Conservation (phyloP, 2,113 vertebrate species). For the Neogobius melanostomus region DNA sequence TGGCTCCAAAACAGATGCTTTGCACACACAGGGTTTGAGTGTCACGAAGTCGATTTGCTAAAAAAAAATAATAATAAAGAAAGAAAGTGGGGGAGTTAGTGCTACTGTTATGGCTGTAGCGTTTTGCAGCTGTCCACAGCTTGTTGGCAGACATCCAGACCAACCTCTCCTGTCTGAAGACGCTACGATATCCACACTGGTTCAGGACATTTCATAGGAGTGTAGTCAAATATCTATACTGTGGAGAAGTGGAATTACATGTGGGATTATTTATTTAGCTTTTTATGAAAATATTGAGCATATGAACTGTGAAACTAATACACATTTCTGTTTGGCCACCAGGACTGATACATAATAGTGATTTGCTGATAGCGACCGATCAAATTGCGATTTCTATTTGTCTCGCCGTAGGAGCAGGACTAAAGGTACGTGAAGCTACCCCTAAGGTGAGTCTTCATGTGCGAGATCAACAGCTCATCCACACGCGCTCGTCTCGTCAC, state of each 20-base stretch:
- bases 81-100: slow-evolving; percentile 8
- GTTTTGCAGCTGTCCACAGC: slow-evolving; percentile 53
- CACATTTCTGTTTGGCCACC: too few species aligned
- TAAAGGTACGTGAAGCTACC: slow-evolving; percentile 29
- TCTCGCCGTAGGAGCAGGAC: slow-evolving; percentile 19
- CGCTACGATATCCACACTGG: not conserved
- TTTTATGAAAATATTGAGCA: too few species aligned
- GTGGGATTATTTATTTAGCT: not conserved
- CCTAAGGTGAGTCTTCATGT: slow-evolving; percentile 32
- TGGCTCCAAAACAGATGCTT: slow-evolving; percentile 28
- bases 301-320: too few species aligned
- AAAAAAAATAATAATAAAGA: slow-evolving; percentile 13
- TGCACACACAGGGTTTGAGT: slow-evolving; percentile 6
- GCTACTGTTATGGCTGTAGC: slow-evolving; percentile 47
- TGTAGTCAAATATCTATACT: not conserved
- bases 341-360: too few species aligned
- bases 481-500: slow-evolving; percentile 56
- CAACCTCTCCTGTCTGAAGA: slow-evolving; percentile 18
- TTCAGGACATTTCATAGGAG: not conserved
- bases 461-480: slow-evolving; percentile 47
- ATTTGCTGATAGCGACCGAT: too few species aligned
- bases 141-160: slow-evolving; percentile 44
- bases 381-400: not conserved
- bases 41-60: slow-evolving; percentile 40
- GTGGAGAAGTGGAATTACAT: not conserved